Base-by-base conservation (phyloP, 2,888 invertebrate species). In the Smittia sp. region DNA sequence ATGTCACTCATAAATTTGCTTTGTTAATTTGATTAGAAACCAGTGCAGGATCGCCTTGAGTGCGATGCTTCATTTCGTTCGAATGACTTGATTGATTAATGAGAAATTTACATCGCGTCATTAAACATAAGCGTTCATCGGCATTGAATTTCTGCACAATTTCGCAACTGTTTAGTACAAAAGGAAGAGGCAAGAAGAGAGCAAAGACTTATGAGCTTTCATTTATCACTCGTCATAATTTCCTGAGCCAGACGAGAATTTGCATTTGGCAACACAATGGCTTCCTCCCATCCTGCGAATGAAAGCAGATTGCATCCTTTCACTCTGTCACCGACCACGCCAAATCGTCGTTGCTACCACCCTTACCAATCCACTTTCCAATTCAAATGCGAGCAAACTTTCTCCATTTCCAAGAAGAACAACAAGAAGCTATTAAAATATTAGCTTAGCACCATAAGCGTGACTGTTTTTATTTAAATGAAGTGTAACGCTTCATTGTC, bases 401-500 rank as follows among this genome's bases (percentile, higher is more conserved):
- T 58, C 58, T 58, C 58, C 58, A 3, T 18, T 46, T 46, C 15
- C 46, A 46, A n/a, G 1, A 22, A 18, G n/a, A 58, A 58, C 18
- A 22, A 58, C 58, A 58, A 58, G 58, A 58, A 58, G 13, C 58
- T 58, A 58, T 58, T 58, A 58, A 58, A 58, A 58, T 58, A 58
- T 58, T 58, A 58, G 58, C 58, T 58, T 58, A 58, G 58, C 58
- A 58, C 58, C 58, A 58, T 58, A 58, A 58, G 58, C 58, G 58
- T 58, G 58, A 58, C 58, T 63, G 63, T 63, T 63, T 63, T 63
- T 63, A 63, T 63, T 63, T 25, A 63, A 63, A 63, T 63, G 63
- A 63, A 63, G 63, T 63, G 63, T 25, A 63, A 63, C 63, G 63
- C 63, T 63, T 63, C 63, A 63, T 63, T 63, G 63, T 63, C 63